Conservation (phyloP, 2,113 vertebrate species). For the Heptranchias perlo region DNA sequence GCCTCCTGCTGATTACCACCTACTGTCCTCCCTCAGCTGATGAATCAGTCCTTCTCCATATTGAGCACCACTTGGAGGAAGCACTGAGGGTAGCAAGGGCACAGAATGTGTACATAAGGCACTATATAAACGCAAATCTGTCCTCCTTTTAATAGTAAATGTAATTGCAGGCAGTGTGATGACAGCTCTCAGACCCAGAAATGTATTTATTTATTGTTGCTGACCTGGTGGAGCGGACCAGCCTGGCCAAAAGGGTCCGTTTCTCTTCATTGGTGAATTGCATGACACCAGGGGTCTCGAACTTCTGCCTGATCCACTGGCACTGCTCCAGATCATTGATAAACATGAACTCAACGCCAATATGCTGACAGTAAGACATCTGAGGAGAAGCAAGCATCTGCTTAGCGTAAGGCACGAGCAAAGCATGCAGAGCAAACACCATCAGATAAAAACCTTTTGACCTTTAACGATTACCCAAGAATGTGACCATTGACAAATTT, state of each 20-base stretch:
- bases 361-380: slow-evolving; percentile 88
- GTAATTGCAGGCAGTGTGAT: no score
- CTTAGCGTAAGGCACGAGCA: background rate
- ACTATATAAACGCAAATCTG: background rate
- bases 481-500: background rate
- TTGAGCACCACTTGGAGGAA: no score
- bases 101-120: background rate
- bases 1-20: no score
- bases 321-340: slow-evolving; percentile 93
- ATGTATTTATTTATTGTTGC: background rate
- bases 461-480: background rate
- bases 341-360: slow-evolving; percentile 95
- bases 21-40: no score
- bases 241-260: slow-evolving; percentile 73
- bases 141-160: no score
- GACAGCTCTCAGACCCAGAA: no score
- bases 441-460: background rate
- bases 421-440: background rate
- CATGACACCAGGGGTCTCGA: slow-evolving; percentile 87
- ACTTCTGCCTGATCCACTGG: slow-evolving; percentile 90
- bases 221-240: slow-evolving; percentile 85
- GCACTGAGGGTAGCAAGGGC: no score
- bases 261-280: slow-evolving; percentile 81
- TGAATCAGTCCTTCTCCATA: no score
- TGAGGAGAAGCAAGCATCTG: slow-evolving; percentile 40